phyloP scores from a whole-genome alignment of 2,797 vertebrate genomes.

The Sebastes steindachneri region DNA sequence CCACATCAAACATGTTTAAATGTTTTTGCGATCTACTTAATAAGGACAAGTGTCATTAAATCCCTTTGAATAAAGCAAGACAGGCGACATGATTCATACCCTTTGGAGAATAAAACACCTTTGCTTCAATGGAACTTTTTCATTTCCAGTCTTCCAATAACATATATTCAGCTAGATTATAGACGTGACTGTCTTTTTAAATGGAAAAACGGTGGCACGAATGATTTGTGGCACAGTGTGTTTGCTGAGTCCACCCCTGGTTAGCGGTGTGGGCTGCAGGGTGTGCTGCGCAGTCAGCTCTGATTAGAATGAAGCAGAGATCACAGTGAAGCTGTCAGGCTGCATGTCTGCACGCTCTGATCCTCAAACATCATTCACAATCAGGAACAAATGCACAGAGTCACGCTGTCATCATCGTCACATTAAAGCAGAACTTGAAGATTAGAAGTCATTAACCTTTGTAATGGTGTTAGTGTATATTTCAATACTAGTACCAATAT shows the following conservation, averaged over 20 bases:
- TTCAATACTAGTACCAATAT: neutral
- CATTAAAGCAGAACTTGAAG: neutral
- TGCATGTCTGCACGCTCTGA: neutral
- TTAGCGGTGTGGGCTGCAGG: neutral
- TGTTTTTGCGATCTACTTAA: neutral
- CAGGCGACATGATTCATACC: no score
- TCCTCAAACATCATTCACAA: neutral
- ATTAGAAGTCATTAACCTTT: neutral
- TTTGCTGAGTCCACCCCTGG: constrained; percentile 3
- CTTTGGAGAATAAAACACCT: neutral
- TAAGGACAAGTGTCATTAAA: neutral
- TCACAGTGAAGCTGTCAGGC: neutral
- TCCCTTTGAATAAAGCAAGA: neutral
- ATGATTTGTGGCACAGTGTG: neutral
- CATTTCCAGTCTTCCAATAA: neutral
- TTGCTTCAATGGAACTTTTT: neutral
- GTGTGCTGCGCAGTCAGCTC: neutral
- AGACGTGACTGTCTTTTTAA: neutral
- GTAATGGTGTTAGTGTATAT: neutral
- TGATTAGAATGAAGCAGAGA: neutral
- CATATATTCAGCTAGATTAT: neutral
- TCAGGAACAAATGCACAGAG: neutral
- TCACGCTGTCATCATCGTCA: neutral
- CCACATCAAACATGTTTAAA: neutral
- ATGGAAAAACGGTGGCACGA: neutral